Evolutionary conservation across 2,888 invertebrate genomes (phyloP).

Genomic region (Frankliniella fusca): DNA sequence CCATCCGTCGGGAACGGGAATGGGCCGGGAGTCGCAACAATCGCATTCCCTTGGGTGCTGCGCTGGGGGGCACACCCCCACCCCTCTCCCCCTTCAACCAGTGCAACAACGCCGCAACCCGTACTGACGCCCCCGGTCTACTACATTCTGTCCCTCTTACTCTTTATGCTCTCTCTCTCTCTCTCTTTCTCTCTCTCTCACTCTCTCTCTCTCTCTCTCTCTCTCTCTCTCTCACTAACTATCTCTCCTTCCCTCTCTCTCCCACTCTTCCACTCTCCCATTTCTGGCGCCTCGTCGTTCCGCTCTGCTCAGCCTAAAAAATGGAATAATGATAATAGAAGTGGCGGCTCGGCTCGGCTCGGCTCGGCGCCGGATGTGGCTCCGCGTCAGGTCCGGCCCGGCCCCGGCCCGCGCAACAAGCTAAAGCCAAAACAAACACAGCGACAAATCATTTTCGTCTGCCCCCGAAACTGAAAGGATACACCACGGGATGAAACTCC

Average conservation of each 20-base stretch:
- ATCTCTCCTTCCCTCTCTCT: conserved; percentile 14
- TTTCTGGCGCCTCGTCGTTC: background rate
- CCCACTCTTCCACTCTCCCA: background rate
- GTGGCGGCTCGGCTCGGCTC: background rate
- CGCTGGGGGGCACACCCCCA: background rate
- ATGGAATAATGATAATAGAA: no score
- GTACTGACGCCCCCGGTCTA: no score
- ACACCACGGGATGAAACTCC: no score
- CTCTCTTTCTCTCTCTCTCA: background rate
- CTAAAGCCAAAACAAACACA: no score
- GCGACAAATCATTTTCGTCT: no score
- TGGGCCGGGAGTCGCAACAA: no score
- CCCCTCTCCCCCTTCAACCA: no score
- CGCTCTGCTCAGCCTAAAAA: background rate
- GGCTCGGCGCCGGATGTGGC: background rate
- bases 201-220: conserved; percentile 7
- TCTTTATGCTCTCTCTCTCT: background rate
- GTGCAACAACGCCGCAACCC: background rate
- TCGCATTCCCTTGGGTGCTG: no score
- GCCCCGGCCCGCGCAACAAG: no score
- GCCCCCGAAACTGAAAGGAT: no score
- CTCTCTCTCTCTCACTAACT: conserved; percentile 14
- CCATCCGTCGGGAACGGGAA: background rate
- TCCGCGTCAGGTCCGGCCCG: no score
- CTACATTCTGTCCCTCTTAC: background rate